These are phyloP conservation scores for Nineta flava DNA, from an alignment of 2,888 invertebrate species.

Conservation along the genomic window DNA sequence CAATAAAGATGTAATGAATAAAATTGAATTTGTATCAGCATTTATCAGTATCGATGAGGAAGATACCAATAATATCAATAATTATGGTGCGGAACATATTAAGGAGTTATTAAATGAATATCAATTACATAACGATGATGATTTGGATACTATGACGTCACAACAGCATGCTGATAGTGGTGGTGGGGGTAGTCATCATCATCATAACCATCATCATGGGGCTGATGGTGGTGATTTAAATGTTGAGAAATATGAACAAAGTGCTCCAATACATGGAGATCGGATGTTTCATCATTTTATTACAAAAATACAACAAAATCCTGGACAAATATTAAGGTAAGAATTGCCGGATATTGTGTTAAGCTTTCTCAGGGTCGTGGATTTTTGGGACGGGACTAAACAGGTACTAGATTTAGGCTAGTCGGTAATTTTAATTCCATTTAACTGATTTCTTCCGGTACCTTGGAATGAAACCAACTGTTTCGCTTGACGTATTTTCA, in stretches of 20 bases:
- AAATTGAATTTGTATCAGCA: constrained; percentile 29
- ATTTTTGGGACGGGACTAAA: too few species aligned
- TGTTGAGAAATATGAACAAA: constrained; percentile 64
- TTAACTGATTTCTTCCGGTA: too few species aligned
- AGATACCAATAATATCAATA: constrained; percentile 16
- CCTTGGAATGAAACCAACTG: too few species aligned
- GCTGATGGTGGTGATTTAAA: constrained; percentile 18
- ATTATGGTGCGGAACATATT: constrained; percentile 34
- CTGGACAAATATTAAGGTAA: constrained; percentile 70
- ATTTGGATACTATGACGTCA: constrained; percentile 7
- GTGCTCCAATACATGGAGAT: constrained; percentile 66
- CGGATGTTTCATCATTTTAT: constrained; percentile 65
- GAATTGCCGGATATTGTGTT: too few species aligned
- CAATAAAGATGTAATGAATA: constrained; percentile 21
- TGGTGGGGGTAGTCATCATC: constrained; percentile 7
- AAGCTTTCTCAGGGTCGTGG: too few species aligned
- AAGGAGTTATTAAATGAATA: constrained; percentile 45
- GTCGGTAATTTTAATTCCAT: too few species aligned
- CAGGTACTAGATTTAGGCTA: too few species aligned
- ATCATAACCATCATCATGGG: too few species aligned
- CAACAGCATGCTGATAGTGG: constrained; percentile 18
- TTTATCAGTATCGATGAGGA: constrained; percentile 49
- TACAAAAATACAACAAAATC: constrained; percentile 53
- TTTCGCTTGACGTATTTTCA: too few species aligned
- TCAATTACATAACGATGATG: constrained; percentile 32